Evolutionary conservation across 2,888 invertebrate species (phyloP).

Genomic region (Pseudococcus viburni): DNA sequence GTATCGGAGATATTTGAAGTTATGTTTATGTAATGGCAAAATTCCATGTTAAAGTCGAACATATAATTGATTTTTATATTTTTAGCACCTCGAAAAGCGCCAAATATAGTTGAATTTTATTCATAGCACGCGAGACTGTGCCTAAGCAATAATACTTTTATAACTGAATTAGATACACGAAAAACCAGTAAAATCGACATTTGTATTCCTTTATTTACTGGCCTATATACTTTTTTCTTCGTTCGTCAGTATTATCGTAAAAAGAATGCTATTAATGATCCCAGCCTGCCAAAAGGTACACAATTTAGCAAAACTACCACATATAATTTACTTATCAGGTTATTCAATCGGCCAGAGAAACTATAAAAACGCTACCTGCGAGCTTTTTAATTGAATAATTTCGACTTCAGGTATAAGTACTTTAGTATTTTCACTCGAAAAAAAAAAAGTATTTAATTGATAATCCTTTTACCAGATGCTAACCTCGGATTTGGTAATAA

Average conservation of each 20-base stretch:
- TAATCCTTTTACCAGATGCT: conserved; percentile 69
- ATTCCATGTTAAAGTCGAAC: conserved; percentile 30
- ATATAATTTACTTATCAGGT: conserved; percentile 33
- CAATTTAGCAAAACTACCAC: conserved; percentile 30
- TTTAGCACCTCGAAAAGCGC: conserved; percentile 35
- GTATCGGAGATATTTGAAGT: background rate
- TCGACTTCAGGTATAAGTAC: background rate
- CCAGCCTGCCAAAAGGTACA: conserved; percentile 29
- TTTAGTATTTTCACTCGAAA: background rate
- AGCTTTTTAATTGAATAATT: conserved; percentile 41
- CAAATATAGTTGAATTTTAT: conserved; percentile 34
- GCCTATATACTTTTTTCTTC: conserved; percentile 46
- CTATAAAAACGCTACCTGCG: conserved; percentile 15
- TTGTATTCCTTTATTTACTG: conserved; percentile 20
- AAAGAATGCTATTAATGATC: conserved; percentile 50
- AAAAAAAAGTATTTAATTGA: background rate
- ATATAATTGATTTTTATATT: conserved; percentile 52
- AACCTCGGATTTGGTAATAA: conserved; percentile 96
- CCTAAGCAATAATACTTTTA: conserved; percentile 54
- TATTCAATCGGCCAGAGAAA: conserved; percentile 19
- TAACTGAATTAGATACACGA: conserved; percentile 56
- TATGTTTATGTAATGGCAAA: background rate
- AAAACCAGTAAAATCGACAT: conserved; percentile 56
- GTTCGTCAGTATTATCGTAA: conserved; percentile 24
- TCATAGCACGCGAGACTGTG: conserved; percentile 52